These are phyloP conservation scores for Euthynnus affinis DNA, from an alignment of 2,797 vertebrate genomes.

Conservation along the genomic window DNA sequence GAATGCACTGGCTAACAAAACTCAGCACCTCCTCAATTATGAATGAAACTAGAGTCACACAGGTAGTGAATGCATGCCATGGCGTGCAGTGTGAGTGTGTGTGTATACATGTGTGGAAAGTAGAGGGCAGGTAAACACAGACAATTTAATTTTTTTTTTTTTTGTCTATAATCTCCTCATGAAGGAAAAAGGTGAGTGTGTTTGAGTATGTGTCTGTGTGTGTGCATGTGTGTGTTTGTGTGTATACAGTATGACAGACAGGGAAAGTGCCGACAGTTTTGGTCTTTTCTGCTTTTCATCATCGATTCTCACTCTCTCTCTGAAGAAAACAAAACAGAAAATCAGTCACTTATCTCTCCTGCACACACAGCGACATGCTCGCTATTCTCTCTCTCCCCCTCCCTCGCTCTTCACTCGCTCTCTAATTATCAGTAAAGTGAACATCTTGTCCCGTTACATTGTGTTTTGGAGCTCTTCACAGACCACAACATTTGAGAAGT, in stretches of 20 bases:
- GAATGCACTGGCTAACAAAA: slow-evolving; percentile 39
- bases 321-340: slow-evolving; percentile 34
- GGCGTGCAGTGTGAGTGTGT: slow-evolving; percentile 9
- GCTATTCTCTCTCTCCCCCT: slow-evolving; percentile 3
- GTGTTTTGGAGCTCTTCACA: slow-evolving; percentile 54
- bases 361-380: slow-evolving; percentile 7
- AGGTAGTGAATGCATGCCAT: slow-evolving; percentile 36
- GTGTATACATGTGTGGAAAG: background rate
- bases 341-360: slow-evolving; percentile 35
- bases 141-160: slow-evolving; percentile 16
- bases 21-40: slow-evolving; percentile 45
- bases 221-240: background rate
- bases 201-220: background rate
- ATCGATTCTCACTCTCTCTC: slow-evolving; percentile 15
- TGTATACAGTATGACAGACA: background rate
- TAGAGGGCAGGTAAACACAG: background rate
- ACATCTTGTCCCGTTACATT: slow-evolving; percentile 68
- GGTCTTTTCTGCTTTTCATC: slow-evolving; percentile 15
- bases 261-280: slow-evolving; percentile 1
- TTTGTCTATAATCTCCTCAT: slow-evolving; percentile 28
- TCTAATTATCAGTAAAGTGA: slow-evolving; percentile 64
- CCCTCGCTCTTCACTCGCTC: slow-evolving; percentile 21
- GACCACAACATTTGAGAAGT: slow-evolving; percentile 62
- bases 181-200: background rate
- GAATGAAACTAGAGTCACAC: slow-evolving; percentile 45